Evolutionary conservation across 2,113 vertebrate genomes (phyloP), one percentile per base, ranked within the genome.

Genomic region (Poeciliopsis retropinna): DNA sequence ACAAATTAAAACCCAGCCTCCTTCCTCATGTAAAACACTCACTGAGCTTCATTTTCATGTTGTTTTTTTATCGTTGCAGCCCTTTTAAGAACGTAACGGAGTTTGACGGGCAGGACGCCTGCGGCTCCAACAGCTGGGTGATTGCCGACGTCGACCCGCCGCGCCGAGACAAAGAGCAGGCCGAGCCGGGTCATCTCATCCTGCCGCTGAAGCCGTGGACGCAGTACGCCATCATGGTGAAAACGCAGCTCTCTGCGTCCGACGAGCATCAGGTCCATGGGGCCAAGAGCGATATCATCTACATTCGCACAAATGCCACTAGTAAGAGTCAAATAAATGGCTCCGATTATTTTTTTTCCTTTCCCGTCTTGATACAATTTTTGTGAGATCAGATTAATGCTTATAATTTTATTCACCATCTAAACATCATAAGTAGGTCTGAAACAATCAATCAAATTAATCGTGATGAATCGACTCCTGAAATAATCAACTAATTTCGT

Each of bases 61-160:
- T 73, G 3, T 47, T 69, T 5, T 80, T 70, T 15, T 51, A 2
- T 14, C 65, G 57, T 31, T 41, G 15, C n/a, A 99, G 98, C 30
- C 97, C 96, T 0, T 97, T 96, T 71, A 95, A 94, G 81, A 99
- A 99, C 0, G 97, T 99, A 92, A 99, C 97, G 0, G 98, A 99
- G 92, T 99, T 98, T 3, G 98, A 99, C 0, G 98, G 98, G 19
- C 98, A 99, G 87, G 98, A 99, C 0, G 98, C 97, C 0, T 99
- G 98, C 0, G 97, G 98, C 47, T 98, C 97, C 25, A 99, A 98
- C 88, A 99, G 98, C 85, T 99, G 98, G 98, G 96, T 96, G 0
- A 97, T 99, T 1, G 95, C 96, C 2, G 98, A 99, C 17, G 95
- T 99, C 15, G 98, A 99, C 17, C 96, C 98, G 0, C 98, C 98